A percentile compares a stretch with the other conserved stretches of the same genome.
Evolutionary conservation across 2,888 invertebrate species (phyloP).

Genomic region (Mimas tiliae): DNA sequence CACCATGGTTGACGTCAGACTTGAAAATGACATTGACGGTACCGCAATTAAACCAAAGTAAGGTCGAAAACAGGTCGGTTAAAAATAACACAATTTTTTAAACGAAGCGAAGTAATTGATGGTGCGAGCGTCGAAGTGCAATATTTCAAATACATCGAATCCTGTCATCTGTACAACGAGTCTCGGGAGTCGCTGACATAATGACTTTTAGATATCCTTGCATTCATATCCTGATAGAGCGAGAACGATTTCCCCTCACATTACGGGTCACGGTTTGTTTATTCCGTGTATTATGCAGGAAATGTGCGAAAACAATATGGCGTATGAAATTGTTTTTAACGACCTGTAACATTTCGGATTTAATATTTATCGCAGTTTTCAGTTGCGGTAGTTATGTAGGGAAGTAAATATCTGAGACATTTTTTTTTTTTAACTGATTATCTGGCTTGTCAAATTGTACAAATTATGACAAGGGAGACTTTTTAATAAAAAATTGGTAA

Average conservation of each 20-base stretch:
- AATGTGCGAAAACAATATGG: conserved; percentile 4
- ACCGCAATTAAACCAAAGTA: not conserved
- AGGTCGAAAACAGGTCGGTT: not conserved
- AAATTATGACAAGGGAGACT: too few species aligned
- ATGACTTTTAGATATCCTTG: conserved; percentile 31
- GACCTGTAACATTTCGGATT: not conserved
- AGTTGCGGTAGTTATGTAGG: not conserved
- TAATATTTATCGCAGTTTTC: not conserved
- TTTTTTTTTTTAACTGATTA: too few species aligned
- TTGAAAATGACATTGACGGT: not conserved
- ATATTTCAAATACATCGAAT: conserved; percentile 22
- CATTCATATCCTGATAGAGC: conserved; percentile 15
- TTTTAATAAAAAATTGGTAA: too few species aligned
- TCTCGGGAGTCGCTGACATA: conserved; percentile 26
- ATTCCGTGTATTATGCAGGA: not conserved
- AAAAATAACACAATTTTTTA: not conserved
- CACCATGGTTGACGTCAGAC: conserved; percentile 23
- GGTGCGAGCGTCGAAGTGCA: not conserved
- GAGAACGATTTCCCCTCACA: conserved; percentile 10
- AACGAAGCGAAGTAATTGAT: conserved; percentile 1
- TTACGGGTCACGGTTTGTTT: conserved; percentile 19
- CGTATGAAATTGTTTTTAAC: too few species aligned
- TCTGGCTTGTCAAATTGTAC: too few species aligned
- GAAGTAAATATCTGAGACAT: not conserved
- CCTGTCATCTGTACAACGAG: not conserved